Evolutionary conservation across 2,113 vertebrate genomes (phyloP).

Genomic region (Merops nubicus): DNA sequence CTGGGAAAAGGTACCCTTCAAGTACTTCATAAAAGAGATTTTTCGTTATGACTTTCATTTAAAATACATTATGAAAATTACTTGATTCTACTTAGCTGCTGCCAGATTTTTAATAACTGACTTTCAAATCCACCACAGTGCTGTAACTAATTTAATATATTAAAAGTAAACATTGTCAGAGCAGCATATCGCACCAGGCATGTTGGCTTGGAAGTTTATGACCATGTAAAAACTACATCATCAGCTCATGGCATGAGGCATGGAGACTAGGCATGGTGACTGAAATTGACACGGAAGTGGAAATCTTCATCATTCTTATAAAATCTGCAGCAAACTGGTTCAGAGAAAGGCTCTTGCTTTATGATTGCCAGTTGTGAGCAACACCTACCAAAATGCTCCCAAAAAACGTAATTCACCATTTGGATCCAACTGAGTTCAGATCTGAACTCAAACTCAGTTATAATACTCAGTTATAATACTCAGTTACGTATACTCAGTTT

Average conservation of each 20-base stretch:
- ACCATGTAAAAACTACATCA: neutral
- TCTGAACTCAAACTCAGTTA: too few relatives aligned
- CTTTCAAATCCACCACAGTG: neutral
- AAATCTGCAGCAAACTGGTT: neutral
- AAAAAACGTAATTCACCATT: neutral
- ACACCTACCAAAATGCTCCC: neutral
- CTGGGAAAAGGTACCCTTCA: neutral
- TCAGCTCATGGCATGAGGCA: neutral
- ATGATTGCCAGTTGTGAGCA: neutral
- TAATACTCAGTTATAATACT: too few relatives aligned
- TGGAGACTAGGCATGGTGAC: too few relatives aligned
- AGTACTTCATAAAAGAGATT: conserved; percentile 54
- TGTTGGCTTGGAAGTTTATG: neutral
- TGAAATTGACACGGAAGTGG: neutral
- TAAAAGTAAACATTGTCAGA: neutral
- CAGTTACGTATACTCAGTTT: too few relatives aligned
- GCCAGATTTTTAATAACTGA: conserved; percentile 47
- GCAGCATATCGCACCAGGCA: neutral
- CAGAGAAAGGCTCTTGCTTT: neutral
- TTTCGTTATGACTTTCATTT: conserved; percentile 72
- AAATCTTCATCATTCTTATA: neutral
- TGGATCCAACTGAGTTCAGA: neutral
- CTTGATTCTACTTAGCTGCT: conserved; percentile 30
- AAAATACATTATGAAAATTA: conserved; percentile 66
- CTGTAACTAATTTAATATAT: conserved; percentile 27